phyloP scores from a whole-genome alignment of 2,797 vertebrate species.

The Mormyrops boulengeri region DNA sequence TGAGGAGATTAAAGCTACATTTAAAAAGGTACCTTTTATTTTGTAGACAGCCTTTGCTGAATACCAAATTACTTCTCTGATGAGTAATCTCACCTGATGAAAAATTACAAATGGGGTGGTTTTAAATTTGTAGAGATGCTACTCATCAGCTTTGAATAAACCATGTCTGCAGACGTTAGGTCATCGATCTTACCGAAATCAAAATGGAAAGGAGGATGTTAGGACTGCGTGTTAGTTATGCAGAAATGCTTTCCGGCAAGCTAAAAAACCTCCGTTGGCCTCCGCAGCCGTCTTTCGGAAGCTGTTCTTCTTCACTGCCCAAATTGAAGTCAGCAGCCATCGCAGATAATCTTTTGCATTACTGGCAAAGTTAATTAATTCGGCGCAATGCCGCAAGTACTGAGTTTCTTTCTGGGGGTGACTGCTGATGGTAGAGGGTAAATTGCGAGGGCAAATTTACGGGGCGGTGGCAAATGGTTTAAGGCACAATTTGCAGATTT shows the following conservation, averaged over 20 bases:
- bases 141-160: neutral
- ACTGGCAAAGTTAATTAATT: conserved; percentile 10
- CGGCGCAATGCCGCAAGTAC: neutral
- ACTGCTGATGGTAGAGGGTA: neutral
- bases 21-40: neutral
- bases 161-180: neutral
- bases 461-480: neutral
- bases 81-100: conserved; percentile 13
- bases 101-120: neutral
- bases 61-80: neutral
- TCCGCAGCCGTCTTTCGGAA: neutral
- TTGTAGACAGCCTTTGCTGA: neutral
- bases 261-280: neutral
- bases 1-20: conserved; percentile 7
- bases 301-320: neutral
- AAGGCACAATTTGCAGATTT: neutral
- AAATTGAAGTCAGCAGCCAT: neutral
- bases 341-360: conserved; percentile 14
- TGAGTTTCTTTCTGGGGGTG: neutral
- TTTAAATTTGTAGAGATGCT: neutral
- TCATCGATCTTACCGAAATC: neutral
- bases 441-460: neutral
- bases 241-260: neutral
- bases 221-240: neutral
- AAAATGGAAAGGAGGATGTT: neutral